phyloP scores from a whole-genome alignment of 2,888 invertebrate genomes.

The Clivina fossor region DNA sequence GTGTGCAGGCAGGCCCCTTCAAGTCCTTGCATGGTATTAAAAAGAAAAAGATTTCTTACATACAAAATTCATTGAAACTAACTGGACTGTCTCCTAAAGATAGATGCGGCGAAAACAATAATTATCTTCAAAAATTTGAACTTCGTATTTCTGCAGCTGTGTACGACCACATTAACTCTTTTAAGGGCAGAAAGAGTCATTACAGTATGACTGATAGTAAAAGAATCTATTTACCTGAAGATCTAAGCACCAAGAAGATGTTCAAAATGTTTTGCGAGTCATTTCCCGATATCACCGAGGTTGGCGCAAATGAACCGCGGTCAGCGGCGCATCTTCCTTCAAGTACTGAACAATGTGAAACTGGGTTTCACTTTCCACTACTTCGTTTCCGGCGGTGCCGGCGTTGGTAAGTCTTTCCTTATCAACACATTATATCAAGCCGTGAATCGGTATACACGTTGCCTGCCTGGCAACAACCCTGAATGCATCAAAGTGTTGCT shows the following conservation, averaged over 20 bases:
- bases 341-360: too few relatives aligned
- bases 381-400: neutral
- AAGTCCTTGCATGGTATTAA: conserved; percentile 27
- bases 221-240: conserved; percentile 40
- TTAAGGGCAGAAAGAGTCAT: conserved; percentile 40
- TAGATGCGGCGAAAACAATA: conserved; percentile 21
- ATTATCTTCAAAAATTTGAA: conserved; percentile 14
- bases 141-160: conserved; percentile 8
- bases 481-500: neutral
- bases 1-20: conserved; percentile 33
- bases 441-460: neutral
- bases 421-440: neutral
- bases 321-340: too few relatives aligned
- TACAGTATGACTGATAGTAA: conserved; percentile 38
- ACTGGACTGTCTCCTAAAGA: conserved; percentile 26
- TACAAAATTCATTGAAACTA: conserved; percentile 21
- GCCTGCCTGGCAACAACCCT: neutral
- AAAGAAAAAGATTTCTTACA: conserved; percentile 16
- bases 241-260: conserved; percentile 38
- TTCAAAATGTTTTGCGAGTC: conserved; percentile 36
- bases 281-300: too few relatives aligned
- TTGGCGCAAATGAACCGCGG: too few relatives aligned
- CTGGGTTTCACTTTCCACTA: too few relatives aligned
- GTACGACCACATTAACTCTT: conserved; percentile 39
- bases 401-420: neutral